Evolutionary conservation across 2,888 invertebrate species (phyloP).

Genomic region (Cordilura impudica): DNA sequence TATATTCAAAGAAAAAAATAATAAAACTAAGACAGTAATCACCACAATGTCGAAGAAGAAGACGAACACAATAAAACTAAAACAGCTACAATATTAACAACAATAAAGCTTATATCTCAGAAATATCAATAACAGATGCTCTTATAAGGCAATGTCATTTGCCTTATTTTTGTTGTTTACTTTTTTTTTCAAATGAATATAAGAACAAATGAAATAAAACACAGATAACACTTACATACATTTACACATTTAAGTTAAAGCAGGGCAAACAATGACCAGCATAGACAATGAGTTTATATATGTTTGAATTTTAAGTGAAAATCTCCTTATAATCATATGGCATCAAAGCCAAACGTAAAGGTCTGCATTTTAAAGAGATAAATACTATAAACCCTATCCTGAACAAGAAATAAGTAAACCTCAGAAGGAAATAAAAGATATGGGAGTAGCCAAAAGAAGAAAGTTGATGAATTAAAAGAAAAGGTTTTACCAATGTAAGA

Average conservation of each 20-base stretch:
- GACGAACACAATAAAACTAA: not conserved
- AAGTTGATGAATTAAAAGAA: no score
- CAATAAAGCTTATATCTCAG: not conserved
- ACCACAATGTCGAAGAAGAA: not conserved
- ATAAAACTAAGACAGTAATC: not conserved
- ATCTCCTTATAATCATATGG: not conserved
- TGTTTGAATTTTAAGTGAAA: not conserved
- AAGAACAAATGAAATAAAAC: conserved; percentile 13
- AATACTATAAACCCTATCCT: not conserved
- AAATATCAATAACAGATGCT: conserved; percentile 23
- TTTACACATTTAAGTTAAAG: not conserved
- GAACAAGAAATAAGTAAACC: no score
- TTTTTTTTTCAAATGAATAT: not conserved
- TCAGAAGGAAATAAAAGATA: no score
- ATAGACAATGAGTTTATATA: conserved; percentile 8
- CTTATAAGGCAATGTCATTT: not conserved
- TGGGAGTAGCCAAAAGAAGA: no score
- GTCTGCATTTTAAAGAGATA: not conserved
- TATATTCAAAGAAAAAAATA: not conserved
- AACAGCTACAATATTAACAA: not conserved
- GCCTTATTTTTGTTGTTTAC: not conserved
- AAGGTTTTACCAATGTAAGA: no score
- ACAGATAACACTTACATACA: not conserved
- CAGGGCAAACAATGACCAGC: conserved; percentile 25
- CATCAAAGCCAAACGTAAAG: not conserved